Evolutionary conservation across 2,888 invertebrate genomes (phyloP), one percentile per base, ranked within the genome.

Genomic region (Lordiphosa fenestrarum): DNA sequence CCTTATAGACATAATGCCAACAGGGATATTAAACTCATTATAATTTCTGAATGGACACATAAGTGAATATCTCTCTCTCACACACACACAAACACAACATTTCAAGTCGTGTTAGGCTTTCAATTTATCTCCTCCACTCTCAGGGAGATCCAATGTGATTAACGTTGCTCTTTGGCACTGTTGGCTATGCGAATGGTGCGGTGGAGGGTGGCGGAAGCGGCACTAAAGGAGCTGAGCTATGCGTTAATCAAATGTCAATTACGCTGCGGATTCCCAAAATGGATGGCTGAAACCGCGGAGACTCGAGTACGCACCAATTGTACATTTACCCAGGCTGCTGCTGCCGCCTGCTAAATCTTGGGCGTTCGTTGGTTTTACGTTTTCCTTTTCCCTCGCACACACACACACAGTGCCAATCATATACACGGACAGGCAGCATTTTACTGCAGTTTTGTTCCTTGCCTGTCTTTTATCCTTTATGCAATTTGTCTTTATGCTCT

Each of bases 161-260:
- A 77, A 77, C 66, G 54, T 58, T 48, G 21, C 51, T 47, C 65
- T 59, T 61, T 48, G 30, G 61, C 48, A 6, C 47, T 38, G 33
- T 12, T 53, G 47, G 54, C 52, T 49, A 21, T 23, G 15, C 19
- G 7, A 21, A n/a, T 33, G 46, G 15, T 15, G 13, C 4, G 9
- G 10, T 35, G 21, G 33, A 3, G 6, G 10, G 9, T 6, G 33
- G 33, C 19, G 9, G 10, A 10, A n/a, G 19, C 15, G 33, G 33
- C 23, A 23, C 19, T n/a, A n/a, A 30, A 40, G 21, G 38, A 49
- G 54, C 42, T 50, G 46, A 66, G 48, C 58, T 56, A 49, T 54
- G 69, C 65, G 65, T 78, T 78, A 69, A 72, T 76, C 72, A 82
- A 75, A 82, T 70, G 75, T 68, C 75, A 78, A 76, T 78, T 75